Percentiles rank a stretch among this genome's conserved stretches.
Conservation (phyloP, 2,113 vertebrate species). For the Hypanus sabinus region DNA sequence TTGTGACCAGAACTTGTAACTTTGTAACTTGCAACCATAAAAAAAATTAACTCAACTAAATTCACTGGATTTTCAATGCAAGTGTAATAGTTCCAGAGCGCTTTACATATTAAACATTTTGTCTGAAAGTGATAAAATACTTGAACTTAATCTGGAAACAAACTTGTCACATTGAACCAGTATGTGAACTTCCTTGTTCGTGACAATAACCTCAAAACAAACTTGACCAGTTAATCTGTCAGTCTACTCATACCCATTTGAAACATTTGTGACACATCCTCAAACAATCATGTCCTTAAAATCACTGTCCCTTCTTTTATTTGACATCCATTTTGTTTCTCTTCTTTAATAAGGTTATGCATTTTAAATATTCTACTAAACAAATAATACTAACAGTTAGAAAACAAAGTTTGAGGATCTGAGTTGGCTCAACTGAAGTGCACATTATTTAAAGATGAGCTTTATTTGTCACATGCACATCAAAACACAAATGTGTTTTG, state of each 20-base stretch:
- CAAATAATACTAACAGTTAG: neutral
- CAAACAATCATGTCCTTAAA: neutral
- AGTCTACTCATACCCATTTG: neutral
- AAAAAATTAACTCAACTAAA: neutral
- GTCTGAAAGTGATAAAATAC: neutral
- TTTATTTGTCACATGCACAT: no score
- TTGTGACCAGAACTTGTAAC: neutral
- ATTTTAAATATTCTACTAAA: neutral
- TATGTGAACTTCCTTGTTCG: neutral
- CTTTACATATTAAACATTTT: neutral
- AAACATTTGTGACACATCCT: neutral
- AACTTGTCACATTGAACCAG: neutral
- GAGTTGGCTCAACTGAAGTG: neutral
- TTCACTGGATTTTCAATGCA: neutral
- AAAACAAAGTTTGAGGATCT: neutral
- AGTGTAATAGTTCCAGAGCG: neutral
- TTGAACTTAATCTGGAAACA: neutral
- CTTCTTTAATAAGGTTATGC: neutral
- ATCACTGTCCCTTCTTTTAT: neutral
- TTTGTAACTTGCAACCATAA: neutral
- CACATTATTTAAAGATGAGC: slow-evolving; percentile 41
- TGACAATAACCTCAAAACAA: neutral
- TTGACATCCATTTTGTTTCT: neutral
- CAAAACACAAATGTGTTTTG: no score
- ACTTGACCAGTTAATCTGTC: neutral